Percentiles rank a stretch among this genome's conserved stretches.
Evolutionary conservation across 2,888 invertebrate genomes (phyloP).

Genomic region (Sceliomorpha sp.): DNA sequence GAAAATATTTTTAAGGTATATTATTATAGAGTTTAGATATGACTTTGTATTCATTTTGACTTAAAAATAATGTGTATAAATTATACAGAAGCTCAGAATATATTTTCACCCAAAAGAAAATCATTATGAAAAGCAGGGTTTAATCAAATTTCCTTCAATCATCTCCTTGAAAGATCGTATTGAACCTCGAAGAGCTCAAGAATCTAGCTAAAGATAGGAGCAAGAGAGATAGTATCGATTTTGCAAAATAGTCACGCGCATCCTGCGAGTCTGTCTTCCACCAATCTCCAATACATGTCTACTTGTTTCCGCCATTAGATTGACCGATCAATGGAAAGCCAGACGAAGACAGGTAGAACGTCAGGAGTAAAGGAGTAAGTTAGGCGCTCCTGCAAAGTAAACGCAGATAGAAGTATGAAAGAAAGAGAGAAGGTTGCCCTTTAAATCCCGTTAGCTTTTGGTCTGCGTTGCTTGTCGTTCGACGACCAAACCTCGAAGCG

Average conservation of each 20-base stretch:
- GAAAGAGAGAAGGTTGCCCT: conserved; percentile 62
- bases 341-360: conserved; percentile 23
- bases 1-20: too few relatives aligned
- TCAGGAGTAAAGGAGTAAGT: conserved; percentile 7
- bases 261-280: conserved; percentile 63
- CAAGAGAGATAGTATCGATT: conserved; percentile 54
- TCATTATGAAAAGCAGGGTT: too few relatives aligned
- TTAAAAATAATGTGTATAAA: too few relatives aligned
- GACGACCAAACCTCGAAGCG: conserved; percentile 56
- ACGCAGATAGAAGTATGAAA: conserved; percentile 15
- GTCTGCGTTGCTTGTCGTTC: conserved; percentile 45
- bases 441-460: conserved; percentile 74
- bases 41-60: too few relatives aligned
- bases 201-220: conserved; percentile 31
- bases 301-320: conserved; percentile 59
- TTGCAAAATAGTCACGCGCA: conserved; percentile 76
- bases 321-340: conserved; percentile 54
- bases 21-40: too few relatives aligned
- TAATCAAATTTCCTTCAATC: too few relatives aligned
- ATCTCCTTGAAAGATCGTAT: too few relatives aligned
- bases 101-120: too few relatives aligned
- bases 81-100: too few relatives aligned
- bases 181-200: too few relatives aligned
- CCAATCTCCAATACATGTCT: conserved; percentile 45
- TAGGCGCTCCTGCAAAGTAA: conserved; percentile 12